These are phyloP conservation scores for Vimba vimba DNA, from an alignment of 2,113 vertebrate species.

Conservation along the genomic window DNA sequence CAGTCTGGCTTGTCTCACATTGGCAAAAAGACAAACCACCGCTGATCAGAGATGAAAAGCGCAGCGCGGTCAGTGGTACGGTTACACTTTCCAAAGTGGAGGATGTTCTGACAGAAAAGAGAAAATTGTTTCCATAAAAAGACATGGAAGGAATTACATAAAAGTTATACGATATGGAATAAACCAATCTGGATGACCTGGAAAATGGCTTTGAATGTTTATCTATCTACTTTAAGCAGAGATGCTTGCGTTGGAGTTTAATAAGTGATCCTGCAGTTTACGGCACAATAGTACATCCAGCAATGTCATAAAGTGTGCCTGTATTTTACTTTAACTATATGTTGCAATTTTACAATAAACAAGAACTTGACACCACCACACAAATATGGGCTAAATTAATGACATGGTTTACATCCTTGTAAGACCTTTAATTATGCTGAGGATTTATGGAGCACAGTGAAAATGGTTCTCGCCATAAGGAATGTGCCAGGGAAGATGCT, in stretches of 20 bases:
- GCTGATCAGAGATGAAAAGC: conserved; percentile 38
- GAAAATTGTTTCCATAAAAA: conserved; percentile 42
- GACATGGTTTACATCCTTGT: conserved; percentile 23
- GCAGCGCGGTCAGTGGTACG: conserved; percentile 11
- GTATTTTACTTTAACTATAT: conserved; percentile 25
- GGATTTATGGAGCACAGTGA: conserved; percentile 19
- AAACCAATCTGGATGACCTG: conserved; percentile 40
- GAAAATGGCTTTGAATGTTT: conserved; percentile 29
- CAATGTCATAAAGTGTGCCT: neutral
- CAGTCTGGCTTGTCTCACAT: neutral
- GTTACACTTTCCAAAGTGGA: conserved; percentile 14
- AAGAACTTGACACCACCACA: conserved; percentile 16
- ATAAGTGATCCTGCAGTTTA: neutral
- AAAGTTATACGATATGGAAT: conserved; percentile 15
- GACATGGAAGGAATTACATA: conserved; percentile 44
- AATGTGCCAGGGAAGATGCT: neutral
- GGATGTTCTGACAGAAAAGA: neutral
- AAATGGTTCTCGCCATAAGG: conserved; percentile 18
- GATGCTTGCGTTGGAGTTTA: neutral
- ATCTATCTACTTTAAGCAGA: conserved; percentile 1
- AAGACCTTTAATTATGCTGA: conserved; percentile 19
- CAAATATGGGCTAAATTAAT: conserved; percentile 8
- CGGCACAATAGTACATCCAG: neutral
- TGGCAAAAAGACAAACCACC: conserved; percentile 32
- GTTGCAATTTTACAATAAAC: conserved; percentile 30